Conservation (phyloP, 2,797 vertebrate genomes). For the Scolopax bukidnonensis region DNA sequence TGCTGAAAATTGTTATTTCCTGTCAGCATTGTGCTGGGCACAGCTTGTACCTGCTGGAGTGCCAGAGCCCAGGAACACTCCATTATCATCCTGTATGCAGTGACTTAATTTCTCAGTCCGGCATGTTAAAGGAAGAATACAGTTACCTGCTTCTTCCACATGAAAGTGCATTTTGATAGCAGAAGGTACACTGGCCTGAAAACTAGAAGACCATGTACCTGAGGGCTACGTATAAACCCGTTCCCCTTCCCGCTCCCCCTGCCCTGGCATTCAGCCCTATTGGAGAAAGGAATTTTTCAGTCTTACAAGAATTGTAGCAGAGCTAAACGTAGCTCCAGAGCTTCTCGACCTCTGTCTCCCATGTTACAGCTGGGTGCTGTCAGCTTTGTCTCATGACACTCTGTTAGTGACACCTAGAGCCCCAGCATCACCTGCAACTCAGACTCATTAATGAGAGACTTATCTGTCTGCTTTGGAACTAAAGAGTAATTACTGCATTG, state of each 20-base stretch:
- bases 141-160: neutral
- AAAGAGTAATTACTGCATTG: neutral
- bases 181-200: neutral
- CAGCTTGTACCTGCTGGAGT: neutral
- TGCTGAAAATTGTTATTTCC: neutral
- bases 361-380: neutral
- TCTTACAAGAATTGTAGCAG: neutral
- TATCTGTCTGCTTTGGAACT: neutral
- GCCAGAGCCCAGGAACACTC: neutral
- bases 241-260: neutral
- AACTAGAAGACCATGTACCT: neutral
- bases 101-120: neutral
- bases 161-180: neutral
- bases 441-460: neutral
- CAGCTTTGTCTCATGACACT: neutral
- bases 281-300: neutral
- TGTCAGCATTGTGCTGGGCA: neutral
- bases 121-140: neutral
- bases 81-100: neutral
- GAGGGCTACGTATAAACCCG: neutral
- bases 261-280: neutral
- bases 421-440: neutral
- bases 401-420: neutral
- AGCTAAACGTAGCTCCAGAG: neutral
- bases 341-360: neutral